Conservation (phyloP, 2,113 vertebrate genomes). For the Carollia perspicillata region DNA sequence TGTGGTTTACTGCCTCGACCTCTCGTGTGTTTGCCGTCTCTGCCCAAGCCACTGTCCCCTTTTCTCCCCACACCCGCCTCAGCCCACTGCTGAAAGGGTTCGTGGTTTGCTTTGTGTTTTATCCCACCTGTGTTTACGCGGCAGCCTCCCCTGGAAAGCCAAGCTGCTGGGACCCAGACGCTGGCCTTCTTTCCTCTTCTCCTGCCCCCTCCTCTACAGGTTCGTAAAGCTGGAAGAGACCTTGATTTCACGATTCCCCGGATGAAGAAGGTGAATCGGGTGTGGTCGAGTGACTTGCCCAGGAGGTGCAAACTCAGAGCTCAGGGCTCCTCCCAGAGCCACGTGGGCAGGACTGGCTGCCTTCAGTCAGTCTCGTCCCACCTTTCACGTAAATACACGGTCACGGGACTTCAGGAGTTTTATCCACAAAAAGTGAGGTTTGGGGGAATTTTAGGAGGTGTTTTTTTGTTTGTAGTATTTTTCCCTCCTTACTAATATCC, state of each 20-base stretch:
- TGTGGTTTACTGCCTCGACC: neutral
- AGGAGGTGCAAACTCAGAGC: neutral
- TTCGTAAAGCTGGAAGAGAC: neutral
- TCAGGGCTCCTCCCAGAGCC: neutral
- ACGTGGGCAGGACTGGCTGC: neutral
- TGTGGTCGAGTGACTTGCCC: neutral
- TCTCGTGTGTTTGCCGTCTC: neutral
- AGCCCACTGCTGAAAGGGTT: neutral
- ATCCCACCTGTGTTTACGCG: neutral
- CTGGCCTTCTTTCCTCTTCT: neutral
- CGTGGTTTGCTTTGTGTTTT: conserved; percentile 8
- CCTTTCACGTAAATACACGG: neutral
- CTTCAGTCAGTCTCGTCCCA: neutral
- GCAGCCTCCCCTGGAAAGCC: neutral
- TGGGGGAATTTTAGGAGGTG: neutral
- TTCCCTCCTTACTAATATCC: neutral
- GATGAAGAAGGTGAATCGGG: neutral
- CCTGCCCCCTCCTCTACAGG: neutral
- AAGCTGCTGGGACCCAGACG: neutral
- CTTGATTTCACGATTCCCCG: neutral
- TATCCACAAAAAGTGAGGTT: neutral
- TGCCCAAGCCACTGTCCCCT: neutral
- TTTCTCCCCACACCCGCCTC: neutral
- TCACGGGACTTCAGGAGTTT: neutral
- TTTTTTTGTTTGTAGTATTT: neutral